phyloP scores from a whole-genome alignment of 23 tunicate species.

The Oikopleura vanhoeffeni region DNA sequence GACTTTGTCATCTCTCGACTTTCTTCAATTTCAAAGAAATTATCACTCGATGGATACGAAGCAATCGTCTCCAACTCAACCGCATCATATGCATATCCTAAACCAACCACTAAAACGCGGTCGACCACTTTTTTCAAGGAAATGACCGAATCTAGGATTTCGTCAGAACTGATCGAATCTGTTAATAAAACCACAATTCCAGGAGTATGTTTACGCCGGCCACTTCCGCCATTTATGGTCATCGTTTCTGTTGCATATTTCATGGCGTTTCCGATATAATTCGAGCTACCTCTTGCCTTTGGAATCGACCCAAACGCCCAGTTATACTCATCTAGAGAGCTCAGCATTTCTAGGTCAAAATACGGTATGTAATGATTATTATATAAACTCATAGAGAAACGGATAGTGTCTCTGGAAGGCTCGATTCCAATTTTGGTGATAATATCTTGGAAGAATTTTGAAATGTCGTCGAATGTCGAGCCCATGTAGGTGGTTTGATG shows the following conservation, averaged over 20 bases:
- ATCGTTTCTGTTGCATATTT: background rate
- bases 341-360: background rate
- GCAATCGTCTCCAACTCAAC: background rate
- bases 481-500: background rate
- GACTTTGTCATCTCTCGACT: background rate
- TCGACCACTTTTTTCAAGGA: background rate
- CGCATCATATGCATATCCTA: background rate
- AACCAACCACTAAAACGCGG: background rate
- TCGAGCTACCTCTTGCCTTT: background rate
- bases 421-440: background rate
- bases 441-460: background rate
- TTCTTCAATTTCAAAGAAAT: background rate
- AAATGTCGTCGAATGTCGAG: background rate
- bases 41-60: background rate
- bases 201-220: background rate
- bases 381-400: background rate
- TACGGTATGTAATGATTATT: background rate
- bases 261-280: background rate
- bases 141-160: background rate
- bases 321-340: background rate
- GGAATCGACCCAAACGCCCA: background rate
- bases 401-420: background rate
- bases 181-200: background rate
- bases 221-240: background rate
- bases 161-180: background rate